Evolutionary conservation across 2,113 vertebrate genomes (phyloP).

Genomic region (Petromus typicus): DNA sequence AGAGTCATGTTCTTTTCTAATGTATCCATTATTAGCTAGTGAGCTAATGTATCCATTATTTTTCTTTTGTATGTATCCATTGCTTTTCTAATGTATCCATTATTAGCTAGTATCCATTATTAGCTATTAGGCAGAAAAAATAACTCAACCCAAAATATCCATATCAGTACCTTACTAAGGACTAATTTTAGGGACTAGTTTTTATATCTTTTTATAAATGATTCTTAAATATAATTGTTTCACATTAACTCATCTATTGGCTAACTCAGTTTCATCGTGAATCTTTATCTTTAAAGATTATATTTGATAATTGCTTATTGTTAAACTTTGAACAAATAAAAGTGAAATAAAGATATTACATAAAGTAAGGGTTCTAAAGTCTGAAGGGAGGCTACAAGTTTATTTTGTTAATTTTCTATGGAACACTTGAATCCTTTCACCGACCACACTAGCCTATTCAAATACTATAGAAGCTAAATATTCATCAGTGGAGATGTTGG

Average conservation of each 20-base stretch:
- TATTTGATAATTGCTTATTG: not conserved
- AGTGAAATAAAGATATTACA: not conserved
- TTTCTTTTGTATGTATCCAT: not conserved
- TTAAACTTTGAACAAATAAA: not conserved
- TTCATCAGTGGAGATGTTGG: not conserved
- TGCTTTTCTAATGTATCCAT: not conserved
- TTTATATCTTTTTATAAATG: not conserved
- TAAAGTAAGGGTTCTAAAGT: not conserved
- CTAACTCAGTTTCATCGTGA: not conserved
- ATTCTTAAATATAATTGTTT: not conserved
- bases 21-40: not conserved
- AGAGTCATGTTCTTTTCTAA: not conserved
- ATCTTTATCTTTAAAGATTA: not conserved
- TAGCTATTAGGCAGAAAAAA: not conserved
- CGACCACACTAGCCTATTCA: not conserved
- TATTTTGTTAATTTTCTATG: not conserved
- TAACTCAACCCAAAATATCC: not conserved
- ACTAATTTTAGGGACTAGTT: not conserved
- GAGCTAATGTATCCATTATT: too few species aligned
- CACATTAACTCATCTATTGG: not conserved
- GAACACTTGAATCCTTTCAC: not conserved
- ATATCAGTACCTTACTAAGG: not conserved
- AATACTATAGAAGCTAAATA: not conserved
- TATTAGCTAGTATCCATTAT: not conserved
- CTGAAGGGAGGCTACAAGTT: not conserved